phyloP scores from a whole-genome alignment of 2,888 invertebrate genomes.

The Drosophila neonasuta region DNA sequence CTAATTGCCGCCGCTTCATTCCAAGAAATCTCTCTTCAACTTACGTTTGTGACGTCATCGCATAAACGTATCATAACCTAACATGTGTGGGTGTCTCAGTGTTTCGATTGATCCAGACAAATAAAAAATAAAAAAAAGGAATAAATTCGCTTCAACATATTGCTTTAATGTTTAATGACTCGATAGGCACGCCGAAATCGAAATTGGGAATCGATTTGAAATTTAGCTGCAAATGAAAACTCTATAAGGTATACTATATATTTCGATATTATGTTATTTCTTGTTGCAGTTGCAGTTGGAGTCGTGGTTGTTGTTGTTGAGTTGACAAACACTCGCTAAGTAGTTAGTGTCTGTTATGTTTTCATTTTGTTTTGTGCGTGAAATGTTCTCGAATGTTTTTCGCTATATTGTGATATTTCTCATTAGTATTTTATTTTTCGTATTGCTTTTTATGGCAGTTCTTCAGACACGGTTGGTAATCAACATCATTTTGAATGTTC shows the following conservation, averaged over 20 bases:
- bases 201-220: conserved; percentile 3
- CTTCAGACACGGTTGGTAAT: conserved; percentile 55
- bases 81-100: conserved; percentile 9
- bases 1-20: conserved; percentile 13
- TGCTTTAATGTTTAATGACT: conserved; percentile 24
- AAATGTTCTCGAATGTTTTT: conserved; percentile 30
- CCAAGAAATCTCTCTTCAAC: neutral
- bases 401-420: conserved; percentile 36
- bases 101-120: neutral
- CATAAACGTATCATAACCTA: conserved; percentile 4
- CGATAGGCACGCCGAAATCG: conserved; percentile 27
- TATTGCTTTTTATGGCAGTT: conserved; percentile 76
- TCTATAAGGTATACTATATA: neutral
- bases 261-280: neutral
- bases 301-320: conserved; percentile 1
- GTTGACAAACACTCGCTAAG: conserved; percentile 21
- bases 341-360: conserved; percentile 9
- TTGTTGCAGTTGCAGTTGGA: neutral
- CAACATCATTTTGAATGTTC: conserved; percentile 33
- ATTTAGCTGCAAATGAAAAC: conserved; percentile 13
- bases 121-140: neutral
- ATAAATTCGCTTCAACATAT: conserved; percentile 32
- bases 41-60: conserved; percentile 6
- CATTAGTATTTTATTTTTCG: conserved; percentile 36
- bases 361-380: conserved; percentile 29